These are phyloP conservation scores for Campodea augens DNA, from an alignment of 1,140 invertebrate species.

Conservation along the genomic window DNA sequence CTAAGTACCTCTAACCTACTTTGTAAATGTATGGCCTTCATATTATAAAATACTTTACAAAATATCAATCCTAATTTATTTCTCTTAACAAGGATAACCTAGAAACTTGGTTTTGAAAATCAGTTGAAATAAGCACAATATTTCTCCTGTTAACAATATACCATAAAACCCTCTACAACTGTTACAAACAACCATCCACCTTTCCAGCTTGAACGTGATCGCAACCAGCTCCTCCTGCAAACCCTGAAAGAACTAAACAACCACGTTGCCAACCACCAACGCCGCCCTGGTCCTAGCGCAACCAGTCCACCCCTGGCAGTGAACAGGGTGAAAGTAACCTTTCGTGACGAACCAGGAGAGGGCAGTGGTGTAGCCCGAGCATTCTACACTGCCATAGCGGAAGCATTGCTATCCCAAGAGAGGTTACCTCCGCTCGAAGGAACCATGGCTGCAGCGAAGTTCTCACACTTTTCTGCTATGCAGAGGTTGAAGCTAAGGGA, in stretches of 20 bases:
- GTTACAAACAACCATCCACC: too few relatives aligned
- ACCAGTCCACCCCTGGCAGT: slow-evolving; percentile 75
- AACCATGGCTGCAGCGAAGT: slow-evolving; percentile 32
- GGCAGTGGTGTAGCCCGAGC: slow-evolving; percentile 93
- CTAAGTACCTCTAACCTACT: too few relatives aligned
- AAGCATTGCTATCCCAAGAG: slow-evolving; percentile 79
- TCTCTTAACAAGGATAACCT: too few relatives aligned
- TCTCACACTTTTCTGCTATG: slow-evolving; percentile 34
- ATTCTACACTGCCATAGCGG: slow-evolving; percentile 95
- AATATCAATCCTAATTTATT: too few relatives aligned
- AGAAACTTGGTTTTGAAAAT: too few relatives aligned
- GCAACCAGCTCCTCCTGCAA: slow-evolving; percentile 67
- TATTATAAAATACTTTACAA: too few relatives aligned
- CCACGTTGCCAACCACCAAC: slow-evolving; percentile 71
- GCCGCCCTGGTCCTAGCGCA: slow-evolving; percentile 50
- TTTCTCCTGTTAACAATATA: too few relatives aligned
- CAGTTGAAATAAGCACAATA: too few relatives aligned
- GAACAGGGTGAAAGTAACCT: slow-evolving; percentile 88
- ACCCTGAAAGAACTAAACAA: slow-evolving; percentile 94
- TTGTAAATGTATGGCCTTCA: too few relatives aligned
- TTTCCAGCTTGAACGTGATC: slow-evolving; percentile 72
- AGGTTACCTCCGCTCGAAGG: slow-evolving; percentile 80
- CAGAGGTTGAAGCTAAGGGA: slow-evolving; percentile 32
- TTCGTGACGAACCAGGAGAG: slow-evolving; percentile 99
- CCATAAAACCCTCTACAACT: too few relatives aligned